Percentiles rank a stretch among this genome's conserved stretches.
Evolutionary conservation across 2,113 vertebrate species (phyloP).

Genomic region (Dicentrarchus labrax): DNA sequence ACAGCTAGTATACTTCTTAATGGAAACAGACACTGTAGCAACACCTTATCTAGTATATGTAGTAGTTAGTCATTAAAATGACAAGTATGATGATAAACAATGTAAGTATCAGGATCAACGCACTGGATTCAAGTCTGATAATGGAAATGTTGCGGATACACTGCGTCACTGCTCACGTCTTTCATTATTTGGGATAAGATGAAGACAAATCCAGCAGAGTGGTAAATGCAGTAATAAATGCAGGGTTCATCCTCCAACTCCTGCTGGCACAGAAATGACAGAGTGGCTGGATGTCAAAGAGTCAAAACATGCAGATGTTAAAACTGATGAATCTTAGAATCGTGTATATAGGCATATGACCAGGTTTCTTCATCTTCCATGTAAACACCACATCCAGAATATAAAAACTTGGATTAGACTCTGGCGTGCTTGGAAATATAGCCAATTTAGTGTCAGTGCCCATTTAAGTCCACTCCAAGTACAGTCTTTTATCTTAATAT

Average conservation of each 20-base stretch:
- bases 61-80: not conserved
- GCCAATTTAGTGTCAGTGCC: no score
- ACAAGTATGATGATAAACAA: not conserved
- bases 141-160: not conserved
- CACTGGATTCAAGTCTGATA: not conserved
- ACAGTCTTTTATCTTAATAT: no score
- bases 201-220: not conserved
- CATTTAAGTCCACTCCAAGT: not conserved
- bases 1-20: no score
- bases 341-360: not conserved
- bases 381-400: not conserved
- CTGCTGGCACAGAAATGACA: not conserved
- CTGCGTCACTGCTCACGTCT: no score
- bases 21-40: not conserved
- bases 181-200: not conserved
- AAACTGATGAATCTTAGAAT: not conserved
- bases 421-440: not conserved
- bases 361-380: not conserved
- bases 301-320: not conserved
- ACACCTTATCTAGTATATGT: not conserved
- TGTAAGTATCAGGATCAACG: not conserved
- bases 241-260: not conserved
- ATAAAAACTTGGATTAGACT: not conserved
- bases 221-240: no score
- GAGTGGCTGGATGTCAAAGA: not conserved